These are phyloP conservation scores for Sebastes taczanowskii DNA, from an alignment of 2,797 vertebrate species.

Conservation along the genomic window DNA sequence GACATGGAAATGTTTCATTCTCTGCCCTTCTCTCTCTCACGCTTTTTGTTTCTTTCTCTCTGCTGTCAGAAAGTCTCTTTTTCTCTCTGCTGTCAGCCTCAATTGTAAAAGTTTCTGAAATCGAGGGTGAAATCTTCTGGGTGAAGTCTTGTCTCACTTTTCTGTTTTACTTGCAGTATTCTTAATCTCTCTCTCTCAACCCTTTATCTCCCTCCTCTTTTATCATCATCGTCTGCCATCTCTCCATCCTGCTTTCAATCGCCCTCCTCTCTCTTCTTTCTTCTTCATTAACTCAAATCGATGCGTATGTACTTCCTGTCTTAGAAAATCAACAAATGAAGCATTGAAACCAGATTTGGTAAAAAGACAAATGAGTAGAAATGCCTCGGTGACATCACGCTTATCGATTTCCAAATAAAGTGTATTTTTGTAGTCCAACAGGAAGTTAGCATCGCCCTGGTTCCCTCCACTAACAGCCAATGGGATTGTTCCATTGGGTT, in stretches of 20 bases:
- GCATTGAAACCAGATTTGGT: neutral
- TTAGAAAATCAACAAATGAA: neutral
- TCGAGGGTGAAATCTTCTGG: conserved; percentile 34
- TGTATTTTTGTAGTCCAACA: too few species aligned
- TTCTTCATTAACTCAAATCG: conserved; percentile 1
- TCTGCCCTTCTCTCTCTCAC: conserved; percentile 5
- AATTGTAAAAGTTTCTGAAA: conserved; percentile 13
- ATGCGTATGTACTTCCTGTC: conserved; percentile 15
- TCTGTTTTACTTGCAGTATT: conserved; percentile 12
- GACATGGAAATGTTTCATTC: conserved; percentile 31
- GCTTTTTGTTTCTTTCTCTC: conserved; percentile 7
- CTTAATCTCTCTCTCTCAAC: neutral
- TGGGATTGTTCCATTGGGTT: too few species aligned
- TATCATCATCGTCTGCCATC: neutral
- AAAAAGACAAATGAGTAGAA: neutral
- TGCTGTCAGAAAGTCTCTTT: conserved; percentile 1
- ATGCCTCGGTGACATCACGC: neutral
- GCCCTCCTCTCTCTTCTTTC: neutral
- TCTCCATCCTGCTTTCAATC: neutral
- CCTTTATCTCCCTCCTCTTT: neutral
- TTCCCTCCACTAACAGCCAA: too few species aligned
- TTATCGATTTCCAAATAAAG: neutral
- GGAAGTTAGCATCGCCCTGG: too few species aligned
- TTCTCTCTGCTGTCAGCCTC: conserved; percentile 18
- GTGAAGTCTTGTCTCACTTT: conserved; percentile 9